Conservation (phyloP, 2,797 vertebrate genomes). For the Brachymystax lenok region DNA sequence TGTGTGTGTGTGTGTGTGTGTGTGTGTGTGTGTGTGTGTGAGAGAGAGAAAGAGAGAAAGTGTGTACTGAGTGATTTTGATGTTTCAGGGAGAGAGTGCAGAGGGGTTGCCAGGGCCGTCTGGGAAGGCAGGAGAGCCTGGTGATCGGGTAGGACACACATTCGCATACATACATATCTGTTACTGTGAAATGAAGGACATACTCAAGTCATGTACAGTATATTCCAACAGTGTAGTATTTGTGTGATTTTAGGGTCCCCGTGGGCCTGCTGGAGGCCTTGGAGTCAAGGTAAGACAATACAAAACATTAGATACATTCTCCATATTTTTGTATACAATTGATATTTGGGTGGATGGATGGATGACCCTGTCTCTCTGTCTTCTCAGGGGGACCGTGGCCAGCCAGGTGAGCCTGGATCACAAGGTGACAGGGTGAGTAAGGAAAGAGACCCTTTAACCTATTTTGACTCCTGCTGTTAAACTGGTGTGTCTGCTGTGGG, state of each 20-base stretch:
- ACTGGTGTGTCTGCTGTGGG: not conserved
- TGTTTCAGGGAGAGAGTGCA: slow-evolving; percentile 80
- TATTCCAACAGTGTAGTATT: slow-evolving; percentile 2
- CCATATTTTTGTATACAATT: not conserved
- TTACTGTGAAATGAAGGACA: not conserved
- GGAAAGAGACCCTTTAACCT: slow-evolving; percentile 45
- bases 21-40: too few relatives aligned
- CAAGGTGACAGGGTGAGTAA: slow-evolving; percentile 78
- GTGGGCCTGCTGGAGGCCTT: slow-evolving; percentile 83
- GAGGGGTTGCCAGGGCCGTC: slow-evolving; percentile 80
- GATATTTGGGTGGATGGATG: not conserved
- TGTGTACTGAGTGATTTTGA: slow-evolving; percentile 24
- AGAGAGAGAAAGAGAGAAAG: too few relatives aligned
- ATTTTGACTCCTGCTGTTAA: not conserved
- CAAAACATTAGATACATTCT: not conserved
- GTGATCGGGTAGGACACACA: slow-evolving; percentile 83
- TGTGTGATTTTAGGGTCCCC: slow-evolving; percentile 80
- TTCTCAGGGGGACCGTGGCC: slow-evolving; percentile 89
- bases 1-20: not conserved
- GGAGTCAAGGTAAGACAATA: slow-evolving; percentile 84
- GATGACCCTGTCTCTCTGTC: slow-evolving; percentile 11
- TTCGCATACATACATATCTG: not conserved
- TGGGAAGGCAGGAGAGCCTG: slow-evolving; percentile 85
- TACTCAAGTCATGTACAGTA: not conserved
- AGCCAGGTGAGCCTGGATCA: slow-evolving; percentile 79